Percentiles rank a stretch among this genome's conserved stretches.
phyloP scores from a whole-genome alignment of 2,113 vertebrate genomes.

The Strix aluco region DNA sequence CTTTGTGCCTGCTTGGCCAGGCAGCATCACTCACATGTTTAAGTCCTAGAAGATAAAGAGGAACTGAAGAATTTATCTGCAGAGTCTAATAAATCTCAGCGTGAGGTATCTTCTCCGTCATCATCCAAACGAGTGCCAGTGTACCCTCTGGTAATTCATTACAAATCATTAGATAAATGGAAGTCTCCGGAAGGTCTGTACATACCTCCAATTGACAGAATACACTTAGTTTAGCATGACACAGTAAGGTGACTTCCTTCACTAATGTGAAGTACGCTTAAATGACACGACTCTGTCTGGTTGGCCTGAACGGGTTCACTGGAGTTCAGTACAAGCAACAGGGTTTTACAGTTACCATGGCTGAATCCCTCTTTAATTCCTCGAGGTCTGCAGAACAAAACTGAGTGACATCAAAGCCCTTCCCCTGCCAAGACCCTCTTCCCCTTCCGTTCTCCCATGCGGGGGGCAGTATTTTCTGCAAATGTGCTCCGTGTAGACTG shows the following conservation, averaged over 20 bases:
- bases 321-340: slow-evolving; percentile 70
- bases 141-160: slow-evolving; percentile 71
- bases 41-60: slow-evolving; percentile 75
- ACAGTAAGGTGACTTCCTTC: slow-evolving; percentile 70
- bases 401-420: slow-evolving; percentile 74
- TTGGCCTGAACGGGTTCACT: slow-evolving; percentile 67
- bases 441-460: slow-evolving; percentile 71
- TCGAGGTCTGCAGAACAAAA: slow-evolving; percentile 71
- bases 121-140: slow-evolving; percentile 64
- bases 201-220: slow-evolving; percentile 73
- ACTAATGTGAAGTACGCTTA: slow-evolving; percentile 71
- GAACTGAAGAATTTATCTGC: slow-evolving; percentile 72
- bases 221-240: slow-evolving; percentile 75
- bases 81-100: slow-evolving; percentile 75
- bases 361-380: slow-evolving; percentile 75
- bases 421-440: slow-evolving; percentile 74
- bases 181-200: slow-evolving; percentile 69
- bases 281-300: slow-evolving; percentile 64
- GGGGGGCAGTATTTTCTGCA: slow-evolving; percentile 72
- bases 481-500: slow-evolving; percentile 78
- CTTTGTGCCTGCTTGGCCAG: slow-evolving; percentile 71
- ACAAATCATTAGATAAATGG: slow-evolving; percentile 64
- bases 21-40: slow-evolving; percentile 74
- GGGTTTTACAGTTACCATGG: slow-evolving; percentile 68
- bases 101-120: slow-evolving; percentile 73